phyloP scores from a whole-genome alignment of 2,113 vertebrate genomes.

The Cyanoramphus novaezelandiae region DNA sequence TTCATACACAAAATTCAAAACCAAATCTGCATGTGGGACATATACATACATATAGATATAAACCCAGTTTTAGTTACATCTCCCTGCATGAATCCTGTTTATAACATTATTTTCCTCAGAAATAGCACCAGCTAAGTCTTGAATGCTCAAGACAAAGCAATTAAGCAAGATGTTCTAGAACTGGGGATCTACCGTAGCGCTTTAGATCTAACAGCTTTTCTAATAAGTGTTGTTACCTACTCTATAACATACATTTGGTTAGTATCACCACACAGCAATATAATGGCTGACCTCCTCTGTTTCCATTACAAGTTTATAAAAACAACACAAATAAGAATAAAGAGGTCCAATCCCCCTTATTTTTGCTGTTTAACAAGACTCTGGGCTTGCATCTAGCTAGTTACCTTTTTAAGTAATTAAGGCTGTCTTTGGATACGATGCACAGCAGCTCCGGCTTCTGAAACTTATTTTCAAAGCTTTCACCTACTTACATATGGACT shows the following conservation, averaged over 20 bases:
- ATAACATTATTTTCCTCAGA: background rate
- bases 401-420: background rate
- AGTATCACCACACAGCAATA: background rate
- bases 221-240: background rate
- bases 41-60: too few species aligned
- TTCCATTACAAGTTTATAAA: background rate
- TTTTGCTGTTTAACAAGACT: background rate
- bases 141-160: background rate
- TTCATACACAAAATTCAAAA: background rate
- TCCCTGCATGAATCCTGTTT: background rate
- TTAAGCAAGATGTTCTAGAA: background rate
- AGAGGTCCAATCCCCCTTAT: background rate
- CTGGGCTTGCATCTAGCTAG: background rate
- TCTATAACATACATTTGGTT: background rate
- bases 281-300: background rate
- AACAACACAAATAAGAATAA: background rate
- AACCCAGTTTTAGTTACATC: background rate
- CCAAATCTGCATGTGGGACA: background rate
- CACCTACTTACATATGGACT: background rate
- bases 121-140: background rate
- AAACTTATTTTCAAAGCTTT: background rate
- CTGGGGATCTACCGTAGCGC: background rate
- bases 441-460: background rate
- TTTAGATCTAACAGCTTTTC: constrained; percentile 19
- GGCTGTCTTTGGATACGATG: background rate